These are phyloP conservation scores for Calosoma granatense DNA, from an alignment of 1,140 invertebrate species.

Conservation along the genomic window DNA sequence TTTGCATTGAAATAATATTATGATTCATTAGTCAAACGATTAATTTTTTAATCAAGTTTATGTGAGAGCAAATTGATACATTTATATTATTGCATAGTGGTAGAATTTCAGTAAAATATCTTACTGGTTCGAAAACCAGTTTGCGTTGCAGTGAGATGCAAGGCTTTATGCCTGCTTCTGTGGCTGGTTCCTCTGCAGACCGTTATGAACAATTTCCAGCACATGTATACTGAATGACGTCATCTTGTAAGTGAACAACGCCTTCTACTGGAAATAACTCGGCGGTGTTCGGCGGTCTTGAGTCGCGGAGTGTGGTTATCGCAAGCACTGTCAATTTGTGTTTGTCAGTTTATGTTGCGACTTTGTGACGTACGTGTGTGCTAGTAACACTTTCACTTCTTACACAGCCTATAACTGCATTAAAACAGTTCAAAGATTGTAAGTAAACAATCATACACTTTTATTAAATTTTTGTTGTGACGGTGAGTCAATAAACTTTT, in stretches of 20 bases:
- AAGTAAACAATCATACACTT: neutral
- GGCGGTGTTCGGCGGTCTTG: neutral
- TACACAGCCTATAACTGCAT: neutral
- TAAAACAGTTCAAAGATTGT: neutral
- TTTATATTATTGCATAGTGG: too few species aligned
- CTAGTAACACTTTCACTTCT: constrained; percentile 1
- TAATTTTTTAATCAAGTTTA: too few species aligned
- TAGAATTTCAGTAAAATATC: too few species aligned
- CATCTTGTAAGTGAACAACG: neutral
- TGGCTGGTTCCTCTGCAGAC: too few species aligned
- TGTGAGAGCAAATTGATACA: too few species aligned
- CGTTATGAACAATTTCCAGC: too few species aligned
- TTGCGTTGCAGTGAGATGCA: too few species aligned
- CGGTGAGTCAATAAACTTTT: neutral
- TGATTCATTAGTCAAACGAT: too few species aligned
- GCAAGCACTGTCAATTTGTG: neutral
- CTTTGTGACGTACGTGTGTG: neutral
- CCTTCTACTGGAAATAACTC: neutral
- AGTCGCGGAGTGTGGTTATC: neutral
- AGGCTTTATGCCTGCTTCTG: too few species aligned
- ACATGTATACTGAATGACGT: constrained; percentile 1
- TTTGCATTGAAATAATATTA: too few species aligned
- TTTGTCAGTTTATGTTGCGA: neutral
- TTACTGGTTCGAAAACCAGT: too few species aligned
- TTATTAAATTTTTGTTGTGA: neutral